Percentiles rank a stretch among this genome's conserved stretches.
Conservation (phyloP, 2,113 vertebrate species). For the Bubo scandiacus region DNA sequence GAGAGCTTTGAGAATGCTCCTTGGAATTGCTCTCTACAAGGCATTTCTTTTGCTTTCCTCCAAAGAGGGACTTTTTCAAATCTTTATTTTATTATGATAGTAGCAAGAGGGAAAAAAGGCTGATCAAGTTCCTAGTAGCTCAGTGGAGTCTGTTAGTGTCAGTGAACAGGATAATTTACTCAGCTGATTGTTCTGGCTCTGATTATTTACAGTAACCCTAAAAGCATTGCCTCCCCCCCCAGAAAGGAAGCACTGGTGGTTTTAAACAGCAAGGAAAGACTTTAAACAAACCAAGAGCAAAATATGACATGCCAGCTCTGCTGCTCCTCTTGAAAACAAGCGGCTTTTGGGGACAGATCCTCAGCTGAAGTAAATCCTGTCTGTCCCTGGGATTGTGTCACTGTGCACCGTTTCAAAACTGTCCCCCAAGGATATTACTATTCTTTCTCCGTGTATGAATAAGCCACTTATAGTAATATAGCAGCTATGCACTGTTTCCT, state of each 20-base stretch:
- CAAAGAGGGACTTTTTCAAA: background rate
- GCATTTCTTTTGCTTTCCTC: background rate
- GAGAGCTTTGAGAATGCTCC: background rate
- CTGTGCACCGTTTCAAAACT: background rate
- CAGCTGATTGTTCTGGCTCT: constrained; percentile 17
- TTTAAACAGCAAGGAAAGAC: constrained; percentile 40
- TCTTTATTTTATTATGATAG: background rate
- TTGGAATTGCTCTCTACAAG: background rate
- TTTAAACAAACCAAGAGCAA: constrained; percentile 6
- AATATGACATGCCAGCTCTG: background rate
- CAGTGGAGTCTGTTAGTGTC: background rate
- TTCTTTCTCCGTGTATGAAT: constrained; percentile 53
- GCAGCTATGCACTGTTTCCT: constrained; percentile 63
- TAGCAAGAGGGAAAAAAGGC: background rate
- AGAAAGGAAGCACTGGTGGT: constrained; percentile 36
- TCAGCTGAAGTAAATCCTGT: background rate
- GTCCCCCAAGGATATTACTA: background rate
- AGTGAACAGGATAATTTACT: constrained; percentile 28
- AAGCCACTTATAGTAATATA: constrained; percentile 52
- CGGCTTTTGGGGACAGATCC: background rate
- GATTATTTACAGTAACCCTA: constrained; percentile 40
- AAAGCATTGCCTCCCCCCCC: constrained; percentile 4
- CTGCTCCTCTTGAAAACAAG: background rate
- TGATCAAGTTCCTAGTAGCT: constrained; percentile 17
- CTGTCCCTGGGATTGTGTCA: background rate